Base-by-base conservation (phyloP, 1,140 invertebrate genomes). In the Calosoma granatense region DNA sequence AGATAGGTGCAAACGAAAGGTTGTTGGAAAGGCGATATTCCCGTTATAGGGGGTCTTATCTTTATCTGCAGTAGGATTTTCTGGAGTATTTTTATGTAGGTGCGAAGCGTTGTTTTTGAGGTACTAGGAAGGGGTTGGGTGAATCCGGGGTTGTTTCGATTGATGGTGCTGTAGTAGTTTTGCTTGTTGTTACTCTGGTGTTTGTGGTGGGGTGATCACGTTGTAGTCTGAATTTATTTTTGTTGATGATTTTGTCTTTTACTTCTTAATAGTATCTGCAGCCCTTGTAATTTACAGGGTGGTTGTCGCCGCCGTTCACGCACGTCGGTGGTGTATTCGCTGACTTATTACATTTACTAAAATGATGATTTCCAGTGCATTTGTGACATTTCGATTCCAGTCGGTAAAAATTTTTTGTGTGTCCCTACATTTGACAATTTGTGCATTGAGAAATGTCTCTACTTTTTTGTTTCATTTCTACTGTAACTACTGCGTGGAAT, bases 391-490 rank as follows among this genome's bases (percentile, higher is more conserved):
- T 61, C 0, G 64, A 60, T 6, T 52, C 39, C n/a, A 61, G 56
- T n/a, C 19, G 47, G 22, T 68, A 70, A 17, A 61, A 67, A 0
- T 23, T 60, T 61, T 67, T 62, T 1, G 66, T 69, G 51, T 70
- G 70, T 0, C 65, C 66, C 56, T 69, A 71, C 22, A 62, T 43
- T 58, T 68, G 68, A 36, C 70, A 71, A 17, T 64, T 68, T 2
- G 51, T 47, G 47, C 67, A 71, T 60, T 70, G 65, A 2, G 64
- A 61, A 1, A 70, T 62, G 20, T 59, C 55, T 9, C 61, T 61
- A 19, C 60, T 62, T 14, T 64, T 60, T 39, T 60, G 53, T 0
- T 63, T 65, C 36, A 65, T 59, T 64, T 70, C 63, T 21, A 63
- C 30, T 41, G 51, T 56, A 26, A 58, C 57, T 56, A 52, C 55